phyloP scores from a whole-genome alignment of 2,888 invertebrate genomes.

The Xanthorhoe designata region DNA sequence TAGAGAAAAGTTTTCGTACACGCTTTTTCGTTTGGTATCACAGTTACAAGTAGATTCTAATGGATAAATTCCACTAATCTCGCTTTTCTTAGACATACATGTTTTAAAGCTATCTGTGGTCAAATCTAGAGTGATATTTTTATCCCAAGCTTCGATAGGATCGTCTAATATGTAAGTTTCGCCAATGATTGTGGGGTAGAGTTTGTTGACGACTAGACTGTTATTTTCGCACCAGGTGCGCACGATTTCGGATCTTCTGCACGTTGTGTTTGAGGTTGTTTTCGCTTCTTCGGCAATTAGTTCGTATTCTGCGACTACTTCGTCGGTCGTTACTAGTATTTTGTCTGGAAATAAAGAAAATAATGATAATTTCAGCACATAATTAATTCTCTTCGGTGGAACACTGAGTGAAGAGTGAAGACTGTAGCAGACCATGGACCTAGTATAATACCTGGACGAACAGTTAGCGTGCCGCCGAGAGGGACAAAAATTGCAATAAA shows the following conservation, averaged over 20 bases:
- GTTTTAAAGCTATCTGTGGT: conserved; percentile 66
- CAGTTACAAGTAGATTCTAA: conserved; percentile 57
- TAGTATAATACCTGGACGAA: too few relatives aligned
- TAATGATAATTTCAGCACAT: neutral
- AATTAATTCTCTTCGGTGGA: neutral
- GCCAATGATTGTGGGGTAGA: conserved; percentile 75
- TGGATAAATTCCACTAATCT: conserved; percentile 68
- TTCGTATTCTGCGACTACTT: conserved; percentile 86
- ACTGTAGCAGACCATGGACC: too few relatives aligned
- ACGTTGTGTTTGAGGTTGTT: conserved; percentile 48
- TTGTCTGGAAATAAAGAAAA: conserved; percentile 78
- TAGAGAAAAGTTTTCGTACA: conserved; percentile 76
- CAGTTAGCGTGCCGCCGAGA: too few relatives aligned
- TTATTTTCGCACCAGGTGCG: conserved; percentile 78
- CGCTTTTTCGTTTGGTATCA: conserved; percentile 56
- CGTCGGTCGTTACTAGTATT: conserved; percentile 86
- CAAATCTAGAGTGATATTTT: conserved; percentile 62
- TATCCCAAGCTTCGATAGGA: conserved; percentile 63
- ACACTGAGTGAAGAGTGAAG: neutral
- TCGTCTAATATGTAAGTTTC: conserved; percentile 70
- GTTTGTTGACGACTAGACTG: conserved; percentile 71
- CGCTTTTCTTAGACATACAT: conserved; percentile 61
- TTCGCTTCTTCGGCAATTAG: conserved; percentile 64
- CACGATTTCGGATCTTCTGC: conserved; percentile 74
- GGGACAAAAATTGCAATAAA: too few relatives aligned